phyloP scores from a whole-genome alignment of 2,113 vertebrate species.

The Prochilodus magdalenae region DNA sequence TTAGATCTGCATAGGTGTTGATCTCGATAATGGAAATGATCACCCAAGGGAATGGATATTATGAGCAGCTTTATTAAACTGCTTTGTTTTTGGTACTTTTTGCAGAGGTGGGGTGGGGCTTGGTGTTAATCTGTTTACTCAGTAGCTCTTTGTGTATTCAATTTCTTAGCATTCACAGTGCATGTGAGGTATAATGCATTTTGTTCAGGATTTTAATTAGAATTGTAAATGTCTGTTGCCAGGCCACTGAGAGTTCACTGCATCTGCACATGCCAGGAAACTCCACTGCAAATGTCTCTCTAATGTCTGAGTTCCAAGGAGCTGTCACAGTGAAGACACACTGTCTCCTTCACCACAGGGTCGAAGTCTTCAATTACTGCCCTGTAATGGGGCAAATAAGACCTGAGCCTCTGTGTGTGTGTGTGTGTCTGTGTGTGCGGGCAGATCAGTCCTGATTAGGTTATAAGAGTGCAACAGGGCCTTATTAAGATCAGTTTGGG shows the following conservation, averaged over 20 bases:
- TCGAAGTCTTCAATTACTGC: constrained; percentile 44
- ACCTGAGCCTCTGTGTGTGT: constrained; percentile 15
- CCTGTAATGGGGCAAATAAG: constrained; percentile 37
- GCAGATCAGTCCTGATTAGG: constrained; percentile 29
- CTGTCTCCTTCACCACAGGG: constrained; percentile 40
- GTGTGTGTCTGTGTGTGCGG: constrained; percentile 32
- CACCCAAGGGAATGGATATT: neutral
- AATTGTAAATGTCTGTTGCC: constrained; percentile 26
- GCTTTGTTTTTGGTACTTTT: neutral
- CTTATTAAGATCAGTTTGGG: constrained; percentile 37
- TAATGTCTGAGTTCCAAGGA: constrained; percentile 33
- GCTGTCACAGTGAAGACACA: constrained; percentile 30
- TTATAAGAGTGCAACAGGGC: constrained; percentile 30
- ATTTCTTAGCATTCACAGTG: neutral
- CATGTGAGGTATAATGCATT: neutral
- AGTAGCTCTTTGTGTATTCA: constrained; percentile 17
- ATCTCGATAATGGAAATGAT: neutral
- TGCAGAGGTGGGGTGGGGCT: neutral
- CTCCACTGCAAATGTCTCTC: constrained; percentile 1
- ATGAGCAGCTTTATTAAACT: neutral
- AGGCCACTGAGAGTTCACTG: constrained; percentile 7
- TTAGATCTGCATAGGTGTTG: neutral
- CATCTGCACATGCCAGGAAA: constrained; percentile 13
- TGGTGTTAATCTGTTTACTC: constrained; percentile 18
- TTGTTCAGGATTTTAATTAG: constrained; percentile 16